Conservation (phyloP, 1,140 invertebrate genomes). For the Leptinotarsa texana region DNA sequence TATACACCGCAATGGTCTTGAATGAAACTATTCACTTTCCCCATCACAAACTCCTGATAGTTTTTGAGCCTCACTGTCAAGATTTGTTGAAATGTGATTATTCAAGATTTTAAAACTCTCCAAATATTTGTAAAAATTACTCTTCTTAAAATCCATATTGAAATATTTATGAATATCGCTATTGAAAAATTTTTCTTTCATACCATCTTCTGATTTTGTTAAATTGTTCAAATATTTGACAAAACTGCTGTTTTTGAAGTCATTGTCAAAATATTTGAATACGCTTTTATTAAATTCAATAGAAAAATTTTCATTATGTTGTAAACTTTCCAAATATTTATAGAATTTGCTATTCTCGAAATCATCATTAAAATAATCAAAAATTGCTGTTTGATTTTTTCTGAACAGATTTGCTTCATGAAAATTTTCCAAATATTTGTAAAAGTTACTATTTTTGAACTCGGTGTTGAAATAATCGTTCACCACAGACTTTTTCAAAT, state of each 20-base stretch:
- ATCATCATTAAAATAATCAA: slow-evolving; percentile 11
- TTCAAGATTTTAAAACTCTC: slow-evolving; percentile 8
- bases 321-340: slow-evolving; percentile 18
- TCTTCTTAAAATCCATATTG: slow-evolving; percentile 13
- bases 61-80: background rate
- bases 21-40: background rate
- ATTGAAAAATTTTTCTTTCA: background rate
- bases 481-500: slow-evolving; percentile 12
- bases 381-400: background rate
- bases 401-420: background rate
- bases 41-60: background rate
- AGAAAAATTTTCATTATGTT: slow-evolving; percentile 2
- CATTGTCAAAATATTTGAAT: slow-evolving; percentile 9
- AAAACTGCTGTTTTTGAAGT: slow-evolving; percentile 18
- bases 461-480: slow-evolving; percentile 16
- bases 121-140: slow-evolving; percentile 18
- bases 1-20: background rate
- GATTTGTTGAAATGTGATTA: background rate
- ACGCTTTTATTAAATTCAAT: slow-evolving; percentile 13
- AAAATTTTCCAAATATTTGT: slow-evolving; percentile 26
- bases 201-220: background rate
- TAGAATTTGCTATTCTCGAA: slow-evolving; percentile 6
- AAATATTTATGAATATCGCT: slow-evolving; percentile 10
- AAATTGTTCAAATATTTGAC: slow-evolving; percentile 13
- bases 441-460: slow-evolving; percentile 24